Conservation (phyloP, 2,888 invertebrate genomes). For the Drosophila engyochracea region DNA sequence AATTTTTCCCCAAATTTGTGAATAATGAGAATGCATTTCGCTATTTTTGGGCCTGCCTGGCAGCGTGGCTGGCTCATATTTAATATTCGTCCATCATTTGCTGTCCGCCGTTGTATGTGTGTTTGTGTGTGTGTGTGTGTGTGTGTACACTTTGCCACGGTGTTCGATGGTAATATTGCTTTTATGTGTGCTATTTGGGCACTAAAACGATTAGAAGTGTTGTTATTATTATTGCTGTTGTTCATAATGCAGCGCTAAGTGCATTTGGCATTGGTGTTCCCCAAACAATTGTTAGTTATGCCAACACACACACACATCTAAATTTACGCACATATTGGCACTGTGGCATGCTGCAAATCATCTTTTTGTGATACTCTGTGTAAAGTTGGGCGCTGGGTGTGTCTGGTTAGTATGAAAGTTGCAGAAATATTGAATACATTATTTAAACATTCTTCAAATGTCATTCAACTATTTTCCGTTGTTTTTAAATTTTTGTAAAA, state of each 20-base stretch:
- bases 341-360: slow-evolving; percentile 5
- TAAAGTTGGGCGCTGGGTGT: not conserved
- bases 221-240: slow-evolving; percentile 32
- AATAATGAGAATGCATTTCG: slow-evolving; percentile 39
- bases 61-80: slow-evolving; percentile 23
- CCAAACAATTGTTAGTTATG: slow-evolving; percentile 39
- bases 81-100: slow-evolving; percentile 26
- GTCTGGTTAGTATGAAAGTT: not conserved
- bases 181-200: slow-evolving; percentile 28
- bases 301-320: not conserved
- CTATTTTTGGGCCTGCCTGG: slow-evolving; percentile 12
- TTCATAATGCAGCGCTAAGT: slow-evolving; percentile 34
- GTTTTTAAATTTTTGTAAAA: not conserved
- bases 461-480: not conserved
- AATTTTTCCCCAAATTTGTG: slow-evolving; percentile 28
- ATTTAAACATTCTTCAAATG: not conserved
- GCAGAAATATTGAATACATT: not conserved
- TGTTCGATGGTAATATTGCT: slow-evolving; percentile 38
- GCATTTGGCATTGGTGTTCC: slow-evolving; percentile 28
- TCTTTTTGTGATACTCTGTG: not conserved
- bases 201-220: slow-evolving; percentile 56
- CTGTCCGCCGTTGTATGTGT: not conserved
- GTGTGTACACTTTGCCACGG: slow-evolving; percentile 15
- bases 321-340: not conserved
- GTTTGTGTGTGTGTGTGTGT: not conserved